These are phyloP conservation scores for Geophilus truncorum DNA, from an alignment of 2,888 invertebrate genomes.

Conservation along the genomic window DNA sequence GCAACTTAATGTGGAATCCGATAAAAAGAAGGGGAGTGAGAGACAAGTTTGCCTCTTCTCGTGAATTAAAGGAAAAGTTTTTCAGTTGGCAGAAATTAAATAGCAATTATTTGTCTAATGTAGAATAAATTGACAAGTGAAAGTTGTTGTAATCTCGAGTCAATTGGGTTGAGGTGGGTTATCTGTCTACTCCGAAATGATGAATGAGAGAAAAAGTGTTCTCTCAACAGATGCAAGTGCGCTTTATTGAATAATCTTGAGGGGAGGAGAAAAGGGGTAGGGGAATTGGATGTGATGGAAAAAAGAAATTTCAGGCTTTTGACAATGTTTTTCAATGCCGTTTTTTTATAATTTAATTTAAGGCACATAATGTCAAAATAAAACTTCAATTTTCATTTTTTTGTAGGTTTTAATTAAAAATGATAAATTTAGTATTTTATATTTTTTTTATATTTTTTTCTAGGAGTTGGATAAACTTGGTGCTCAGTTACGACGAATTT, in stretches of 20 bases:
- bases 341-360: background rate
- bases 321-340: background rate
- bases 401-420: background rate
- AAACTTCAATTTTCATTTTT: background rate
- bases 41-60: background rate
- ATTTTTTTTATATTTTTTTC: background rate
- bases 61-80: background rate
- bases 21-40: background rate
- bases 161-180: slow-evolving; percentile 3
- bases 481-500: slow-evolving; percentile 18
- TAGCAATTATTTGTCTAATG: background rate
- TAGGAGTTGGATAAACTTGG: slow-evolving; percentile 29
- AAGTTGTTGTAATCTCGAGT: background rate
- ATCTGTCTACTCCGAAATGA: background rate
- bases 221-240: background rate
- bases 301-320: background rate
- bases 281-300: background rate
- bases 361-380: background rate
- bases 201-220: slow-evolving; percentile 2
- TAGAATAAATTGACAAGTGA: background rate
- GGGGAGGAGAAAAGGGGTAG: background rate
- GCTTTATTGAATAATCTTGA: slow-evolving; percentile 10
- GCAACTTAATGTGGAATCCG: background rate
- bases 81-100: background rate
- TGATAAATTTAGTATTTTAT: background rate